These are phyloP conservation scores for Ptilonorhynchus violaceus DNA, from an alignment of 2,113 vertebrate genomes.

Conservation along the genomic window DNA sequence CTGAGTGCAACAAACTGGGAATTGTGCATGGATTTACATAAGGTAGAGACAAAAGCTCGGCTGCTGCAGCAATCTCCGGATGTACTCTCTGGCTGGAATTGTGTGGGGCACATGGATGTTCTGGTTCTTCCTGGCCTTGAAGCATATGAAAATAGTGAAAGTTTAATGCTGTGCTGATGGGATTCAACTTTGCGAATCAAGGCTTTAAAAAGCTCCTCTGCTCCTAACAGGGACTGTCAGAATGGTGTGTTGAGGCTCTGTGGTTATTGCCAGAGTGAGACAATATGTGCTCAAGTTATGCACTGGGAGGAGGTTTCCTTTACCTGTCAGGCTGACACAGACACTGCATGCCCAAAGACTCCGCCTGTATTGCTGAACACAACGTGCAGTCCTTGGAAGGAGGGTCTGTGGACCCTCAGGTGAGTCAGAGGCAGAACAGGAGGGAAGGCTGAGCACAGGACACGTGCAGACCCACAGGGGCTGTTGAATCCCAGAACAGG, in stretches of 20 bases:
- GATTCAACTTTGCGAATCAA: slow-evolving; percentile 4
- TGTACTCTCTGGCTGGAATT: not conserved
- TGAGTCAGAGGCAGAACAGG: not conserved
- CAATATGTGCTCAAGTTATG: not conserved
- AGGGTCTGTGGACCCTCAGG: not conserved
- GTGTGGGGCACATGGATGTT: not conserved
- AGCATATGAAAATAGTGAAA: not conserved
- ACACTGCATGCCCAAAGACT: not conserved
- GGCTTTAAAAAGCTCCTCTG: slow-evolving; percentile 20
- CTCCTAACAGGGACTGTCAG: not conserved
- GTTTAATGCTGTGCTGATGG: not conserved
- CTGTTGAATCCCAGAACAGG: not conserved
- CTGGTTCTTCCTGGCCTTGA: not conserved
- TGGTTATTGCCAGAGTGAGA: not conserved
- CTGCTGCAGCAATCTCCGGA: not conserved
- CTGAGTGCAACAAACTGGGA: not conserved
- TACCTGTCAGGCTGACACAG: not conserved
- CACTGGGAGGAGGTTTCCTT: not conserved
- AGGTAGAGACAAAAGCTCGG: not conserved
- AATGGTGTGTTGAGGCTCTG: not conserved
- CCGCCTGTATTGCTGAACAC: not conserved
- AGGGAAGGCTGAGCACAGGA: not conserved
- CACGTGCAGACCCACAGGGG: fast-evolving
- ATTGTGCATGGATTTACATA: not conserved
- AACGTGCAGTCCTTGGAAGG: not conserved